A percentile compares a stretch with the other conserved stretches of the same genome.
Evolutionary conservation across 2,113 vertebrate species (phyloP).

Genomic region (Notiomystis cincta): DNA sequence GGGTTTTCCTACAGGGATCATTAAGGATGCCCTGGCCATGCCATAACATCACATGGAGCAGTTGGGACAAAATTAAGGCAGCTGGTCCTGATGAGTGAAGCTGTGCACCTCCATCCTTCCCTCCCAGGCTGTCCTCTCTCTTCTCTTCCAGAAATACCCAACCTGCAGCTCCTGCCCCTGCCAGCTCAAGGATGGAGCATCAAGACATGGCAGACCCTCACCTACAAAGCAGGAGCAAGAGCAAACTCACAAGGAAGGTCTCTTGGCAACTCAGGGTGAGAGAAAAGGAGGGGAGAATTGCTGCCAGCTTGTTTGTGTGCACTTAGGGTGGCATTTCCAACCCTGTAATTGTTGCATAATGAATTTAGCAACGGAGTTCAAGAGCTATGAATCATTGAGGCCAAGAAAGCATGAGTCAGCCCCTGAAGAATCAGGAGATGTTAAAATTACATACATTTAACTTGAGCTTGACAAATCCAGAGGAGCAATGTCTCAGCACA

Average conservation of each 20-base stretch:
- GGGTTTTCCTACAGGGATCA: neutral
- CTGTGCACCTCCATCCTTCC: neutral
- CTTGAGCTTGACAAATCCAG: neutral
- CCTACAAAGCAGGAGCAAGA: neutral
- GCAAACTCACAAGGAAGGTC: neutral
- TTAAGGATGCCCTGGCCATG: neutral
- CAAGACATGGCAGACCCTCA: neutral
- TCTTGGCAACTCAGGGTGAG: neutral
- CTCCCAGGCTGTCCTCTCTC: neutral
- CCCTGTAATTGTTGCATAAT: slow-evolving; percentile 60
- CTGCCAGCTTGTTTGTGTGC: slow-evolving; percentile 49
- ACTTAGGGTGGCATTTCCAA: slow-evolving; percentile 40
- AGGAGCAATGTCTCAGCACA: neutral
- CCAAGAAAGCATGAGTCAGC: slow-evolving; percentile 54
- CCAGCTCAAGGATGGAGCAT: neutral
- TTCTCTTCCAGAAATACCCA: neutral
- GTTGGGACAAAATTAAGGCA: neutral
- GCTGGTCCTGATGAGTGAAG: accelerated
- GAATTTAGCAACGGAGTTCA: slow-evolving; percentile 51
- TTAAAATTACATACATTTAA: slow-evolving; percentile 58
- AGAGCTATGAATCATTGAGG: slow-evolving; percentile 61
- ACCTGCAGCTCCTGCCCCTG: neutral
- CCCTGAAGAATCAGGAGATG: slow-evolving; percentile 41
- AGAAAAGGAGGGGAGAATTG: neutral
- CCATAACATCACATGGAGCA: neutral